phyloP scores from a whole-genome alignment of 2,888 invertebrate species.

The Tinea pellionella region DNA sequence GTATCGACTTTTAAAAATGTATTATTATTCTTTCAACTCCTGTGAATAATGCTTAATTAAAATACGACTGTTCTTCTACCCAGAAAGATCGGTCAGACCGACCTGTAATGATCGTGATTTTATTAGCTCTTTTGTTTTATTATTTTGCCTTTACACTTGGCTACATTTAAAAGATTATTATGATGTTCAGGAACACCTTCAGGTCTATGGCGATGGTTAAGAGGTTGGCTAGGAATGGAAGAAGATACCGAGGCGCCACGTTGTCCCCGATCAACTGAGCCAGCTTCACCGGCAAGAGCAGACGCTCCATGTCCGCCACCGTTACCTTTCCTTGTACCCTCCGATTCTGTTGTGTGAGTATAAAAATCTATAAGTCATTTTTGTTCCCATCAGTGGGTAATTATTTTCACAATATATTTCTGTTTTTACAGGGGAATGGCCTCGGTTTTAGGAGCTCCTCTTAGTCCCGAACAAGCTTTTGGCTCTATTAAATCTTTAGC shows the following conservation, averaged over 20 bases:
- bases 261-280: constrained; percentile 78
- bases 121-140: too few relatives aligned
- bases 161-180: too few relatives aligned
- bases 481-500: constrained; percentile 80
- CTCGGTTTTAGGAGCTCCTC: constrained; percentile 73
- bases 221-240: constrained; percentile 53
- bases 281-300: constrained; percentile 76
- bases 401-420: background rate
- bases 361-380: background rate
- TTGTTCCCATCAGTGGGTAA: too few relatives aligned
- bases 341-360: constrained; percentile 77
- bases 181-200: constrained; percentile 40
- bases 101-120: too few relatives aligned
- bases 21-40: too few relatives aligned
- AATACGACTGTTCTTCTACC: too few relatives aligned
- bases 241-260: constrained; percentile 68
- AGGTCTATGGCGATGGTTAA: constrained; percentile 49
- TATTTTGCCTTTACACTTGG: too few relatives aligned
- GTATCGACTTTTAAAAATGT: too few relatives aligned
- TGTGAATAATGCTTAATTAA: too few relatives aligned
- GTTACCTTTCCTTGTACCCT: constrained; percentile 78
- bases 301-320: constrained; percentile 82
- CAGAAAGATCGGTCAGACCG: too few relatives aligned
- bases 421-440: constrained; percentile 72
- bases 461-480: constrained; percentile 80